Percentiles rank a stretch among this genome's conserved stretches.
Conservation (phyloP, 2,888 invertebrate genomes). For the Glyphotaelius pellucidus region DNA sequence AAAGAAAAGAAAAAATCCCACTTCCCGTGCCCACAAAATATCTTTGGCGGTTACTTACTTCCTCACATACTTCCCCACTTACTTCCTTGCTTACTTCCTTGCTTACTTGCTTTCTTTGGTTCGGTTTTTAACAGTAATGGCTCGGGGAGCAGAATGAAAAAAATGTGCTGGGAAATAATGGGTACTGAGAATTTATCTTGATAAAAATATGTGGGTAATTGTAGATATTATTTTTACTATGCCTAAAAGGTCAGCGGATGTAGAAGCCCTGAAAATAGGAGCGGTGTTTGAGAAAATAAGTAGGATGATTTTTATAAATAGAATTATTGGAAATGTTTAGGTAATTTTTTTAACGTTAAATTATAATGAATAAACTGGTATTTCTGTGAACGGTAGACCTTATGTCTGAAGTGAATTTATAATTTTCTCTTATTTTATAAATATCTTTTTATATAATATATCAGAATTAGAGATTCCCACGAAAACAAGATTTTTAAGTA, state of each 20-base stretch:
- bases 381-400: no score
- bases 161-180: background rate
- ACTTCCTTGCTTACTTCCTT: background rate
- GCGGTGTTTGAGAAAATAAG: background rate
- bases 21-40: background rate
- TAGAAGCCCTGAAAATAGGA: no score
- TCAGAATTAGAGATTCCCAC: no score
- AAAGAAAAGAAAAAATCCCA: slow-evolving; percentile 32
- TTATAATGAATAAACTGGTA: no score
- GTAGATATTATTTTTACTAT: background rate
- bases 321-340: no score
- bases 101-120: background rate
- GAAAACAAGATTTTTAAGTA: no score
- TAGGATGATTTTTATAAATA: no score
- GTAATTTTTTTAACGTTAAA: no score
- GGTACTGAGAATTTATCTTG: background rate
- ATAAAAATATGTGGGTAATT: background rate
- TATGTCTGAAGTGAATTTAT: no score
- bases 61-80: background rate
- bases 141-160: background rate
- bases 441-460: no score
- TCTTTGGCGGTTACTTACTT: background rate
- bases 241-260: background rate
- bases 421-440: no score
- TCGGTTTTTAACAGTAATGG: background rate